Conservation (phyloP, 2,888 invertebrate genomes). For the Metalampra italica region DNA sequence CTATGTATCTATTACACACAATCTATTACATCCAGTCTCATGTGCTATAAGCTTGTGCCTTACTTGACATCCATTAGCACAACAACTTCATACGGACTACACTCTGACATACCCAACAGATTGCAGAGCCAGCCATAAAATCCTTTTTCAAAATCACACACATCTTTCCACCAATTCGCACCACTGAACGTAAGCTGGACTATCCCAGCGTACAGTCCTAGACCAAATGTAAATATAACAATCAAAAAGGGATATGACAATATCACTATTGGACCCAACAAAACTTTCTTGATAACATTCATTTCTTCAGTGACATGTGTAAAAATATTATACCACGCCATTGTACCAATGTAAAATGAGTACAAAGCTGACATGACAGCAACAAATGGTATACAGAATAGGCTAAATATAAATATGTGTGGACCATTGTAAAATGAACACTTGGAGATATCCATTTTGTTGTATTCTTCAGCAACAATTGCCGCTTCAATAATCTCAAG, state of each 20-base stretch:
- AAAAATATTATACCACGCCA: conserved; percentile 88
- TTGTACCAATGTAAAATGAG: conserved; percentile 86
- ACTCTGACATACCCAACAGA: conserved; percentile 81
- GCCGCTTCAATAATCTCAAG: conserved; percentile 83
- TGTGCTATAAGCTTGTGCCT: no score
- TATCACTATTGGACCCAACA: conserved; percentile 83
- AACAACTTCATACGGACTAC: conserved; percentile 86
- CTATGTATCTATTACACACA: no score
- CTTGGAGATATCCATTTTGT: conserved; percentile 76
- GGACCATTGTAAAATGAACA: conserved; percentile 80
- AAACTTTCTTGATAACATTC: conserved; percentile 79
- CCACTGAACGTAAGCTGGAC: conserved; percentile 84
- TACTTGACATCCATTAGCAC: conserved; percentile 78
- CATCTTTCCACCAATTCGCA: conserved; percentile 83
- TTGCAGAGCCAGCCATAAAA: conserved; percentile 88
- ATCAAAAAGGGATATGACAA: conserved; percentile 84
- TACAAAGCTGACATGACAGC: conserved; percentile 80
- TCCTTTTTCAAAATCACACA: conserved; percentile 86
- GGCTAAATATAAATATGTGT: conserved; percentile 81
- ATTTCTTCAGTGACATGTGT: conserved; percentile 83
- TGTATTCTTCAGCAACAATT: conserved; percentile 77
- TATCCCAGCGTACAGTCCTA: conserved; percentile 83
- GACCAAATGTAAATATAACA: conserved; percentile 79
- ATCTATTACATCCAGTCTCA: no score
- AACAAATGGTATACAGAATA: conserved; percentile 83